A percentile compares a stretch with the other conserved stretches of the same genome.
Conservation (phyloP, 1,140 invertebrate species). For the Drosophila punjabiensis region DNA sequence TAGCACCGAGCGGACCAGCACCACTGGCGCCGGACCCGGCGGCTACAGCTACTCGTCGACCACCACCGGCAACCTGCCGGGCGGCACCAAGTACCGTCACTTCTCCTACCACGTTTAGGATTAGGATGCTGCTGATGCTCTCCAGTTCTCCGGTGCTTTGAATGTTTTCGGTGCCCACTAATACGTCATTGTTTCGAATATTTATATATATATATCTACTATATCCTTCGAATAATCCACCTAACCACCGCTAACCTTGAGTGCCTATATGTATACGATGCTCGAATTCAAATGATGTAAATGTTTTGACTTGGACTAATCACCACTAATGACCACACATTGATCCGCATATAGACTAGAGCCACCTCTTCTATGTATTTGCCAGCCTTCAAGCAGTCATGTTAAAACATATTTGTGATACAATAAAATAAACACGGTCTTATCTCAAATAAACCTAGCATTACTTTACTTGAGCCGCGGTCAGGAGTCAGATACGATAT, state of each 20-base stretch:
- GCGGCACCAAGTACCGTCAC: conserved; percentile 92
- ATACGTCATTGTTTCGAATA: conserved; percentile 45
- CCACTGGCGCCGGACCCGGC: conserved; percentile 90
- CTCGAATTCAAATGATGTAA: conserved; percentile 60
- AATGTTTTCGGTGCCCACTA: conserved; percentile 45
- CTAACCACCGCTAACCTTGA: conserved; percentile 58
- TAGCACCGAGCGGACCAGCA: conserved; percentile 90
- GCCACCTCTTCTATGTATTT: conserved; percentile 55
- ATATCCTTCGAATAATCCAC: conserved; percentile 41
- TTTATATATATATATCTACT: conserved; percentile 20
- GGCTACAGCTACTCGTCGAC: conserved; percentile 93
- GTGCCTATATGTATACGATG: conserved; percentile 52
- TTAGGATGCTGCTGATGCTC: conserved; percentile 15
- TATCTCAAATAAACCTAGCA: conserved; percentile 53
- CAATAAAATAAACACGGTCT: conserved; percentile 74
- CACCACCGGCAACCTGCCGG: conserved; percentile 91
- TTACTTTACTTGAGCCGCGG: conserved; percentile 31
- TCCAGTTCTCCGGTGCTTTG: conserved; percentile 26
- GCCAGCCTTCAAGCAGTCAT: conserved; percentile 58
- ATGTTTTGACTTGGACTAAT: conserved; percentile 71
- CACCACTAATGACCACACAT: conserved; percentile 65
- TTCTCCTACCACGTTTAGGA: conserved; percentile 93
- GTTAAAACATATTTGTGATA: conserved; percentile 82
- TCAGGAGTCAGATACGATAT: conserved; percentile 62
- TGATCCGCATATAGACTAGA: conserved; percentile 60